Base-by-base conservation (phyloP, 2,888 invertebrate species). In the Sphaerophoria rueppellii region DNA sequence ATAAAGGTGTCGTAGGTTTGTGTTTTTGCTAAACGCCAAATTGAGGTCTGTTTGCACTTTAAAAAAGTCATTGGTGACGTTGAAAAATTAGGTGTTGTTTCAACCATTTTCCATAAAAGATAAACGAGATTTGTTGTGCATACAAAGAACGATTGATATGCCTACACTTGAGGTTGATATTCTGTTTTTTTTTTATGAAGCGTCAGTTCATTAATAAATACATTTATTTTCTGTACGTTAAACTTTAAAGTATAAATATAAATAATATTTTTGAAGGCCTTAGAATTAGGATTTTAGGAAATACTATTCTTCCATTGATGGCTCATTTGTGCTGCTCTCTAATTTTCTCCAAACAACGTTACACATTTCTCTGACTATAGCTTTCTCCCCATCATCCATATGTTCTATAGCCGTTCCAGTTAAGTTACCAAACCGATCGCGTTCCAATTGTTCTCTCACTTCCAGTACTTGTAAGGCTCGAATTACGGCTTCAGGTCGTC, bases 351-450 rank as follows among this genome's bases (percentile, higher is more conserved):
- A 97, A 54, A 97, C 97, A 65, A 97, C 97, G 92, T 98, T 98
- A 92, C 98, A 98, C 98, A 98, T 98, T 93, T 98, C 98, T 88
- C 98, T 94, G 63, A 98, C 97, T 73, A 98, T 93, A 4, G 98
- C 98, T 90, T 97, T 98, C 91, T 98, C 98, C 14, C 97, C 96
- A 88, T 97, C 96, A 89, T 96, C 95, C 93, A 95, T 94, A 90
- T 94, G 95, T 86, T 94, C 92, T 46, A 90, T 88, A 11, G 90
- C 89, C 82, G 89, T 90, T 43, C 91, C 90, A 35, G 89, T 87
- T 61, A 88, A 82, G 87, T 90, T 90, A n/a, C 90, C 90, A 88
- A 94, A 91, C 40, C 94, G 93, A 91, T 95, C 95, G 87, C 96
- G 93, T 91, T 97, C 96, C 86, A 98, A 93, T 89, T 96, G 95